Evolutionary conservation across 2,113 vertebrate genomes (phyloP).

Genomic region (Telmatochromis brichardi): DNA sequence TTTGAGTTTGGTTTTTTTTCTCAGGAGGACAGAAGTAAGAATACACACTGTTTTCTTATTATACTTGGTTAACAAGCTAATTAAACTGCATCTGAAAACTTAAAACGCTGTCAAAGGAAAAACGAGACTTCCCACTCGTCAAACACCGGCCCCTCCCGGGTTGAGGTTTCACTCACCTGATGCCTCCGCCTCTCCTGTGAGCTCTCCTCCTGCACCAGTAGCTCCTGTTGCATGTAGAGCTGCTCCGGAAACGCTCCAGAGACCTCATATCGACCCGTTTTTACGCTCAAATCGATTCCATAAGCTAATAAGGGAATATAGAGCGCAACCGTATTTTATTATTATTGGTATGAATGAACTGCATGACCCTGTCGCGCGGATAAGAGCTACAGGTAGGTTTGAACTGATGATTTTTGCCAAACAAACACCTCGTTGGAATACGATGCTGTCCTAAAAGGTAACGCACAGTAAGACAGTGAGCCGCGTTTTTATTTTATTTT

Average conservation of each 20-base stretch:
- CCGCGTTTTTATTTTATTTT: not conserved
- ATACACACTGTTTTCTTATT: not conserved
- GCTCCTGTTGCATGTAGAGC: not conserved
- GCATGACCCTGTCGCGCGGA: not conserved
- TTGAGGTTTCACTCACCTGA: not conserved
- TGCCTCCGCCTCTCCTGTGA: not conserved
- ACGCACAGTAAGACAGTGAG: not conserved
- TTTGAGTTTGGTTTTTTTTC: not conserved
- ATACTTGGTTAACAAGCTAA: not conserved
- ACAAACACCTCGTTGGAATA: not conserved
- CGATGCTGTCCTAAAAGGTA: not conserved
- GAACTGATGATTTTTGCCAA: not conserved
- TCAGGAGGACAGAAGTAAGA: rapidly evolving
- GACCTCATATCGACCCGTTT: not conserved
- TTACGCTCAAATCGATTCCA: not conserved
- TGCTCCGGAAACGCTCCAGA: not conserved
- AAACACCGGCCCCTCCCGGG: not conserved
- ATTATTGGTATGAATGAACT: not conserved
- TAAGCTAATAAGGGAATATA: not conserved
- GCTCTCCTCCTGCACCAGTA: not conserved
- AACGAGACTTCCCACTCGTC: not conserved
- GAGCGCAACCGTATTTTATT: not conserved
- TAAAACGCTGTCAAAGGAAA: not conserved
- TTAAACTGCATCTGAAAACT: not conserved
- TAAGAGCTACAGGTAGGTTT: slow-evolving; percentile 14